Percentiles rank a stretch among this genome's conserved stretches.
These are phyloP conservation scores for Junonia oenone DNA, from an alignment of 2,888 invertebrate species.

Conservation along the genomic window DNA sequence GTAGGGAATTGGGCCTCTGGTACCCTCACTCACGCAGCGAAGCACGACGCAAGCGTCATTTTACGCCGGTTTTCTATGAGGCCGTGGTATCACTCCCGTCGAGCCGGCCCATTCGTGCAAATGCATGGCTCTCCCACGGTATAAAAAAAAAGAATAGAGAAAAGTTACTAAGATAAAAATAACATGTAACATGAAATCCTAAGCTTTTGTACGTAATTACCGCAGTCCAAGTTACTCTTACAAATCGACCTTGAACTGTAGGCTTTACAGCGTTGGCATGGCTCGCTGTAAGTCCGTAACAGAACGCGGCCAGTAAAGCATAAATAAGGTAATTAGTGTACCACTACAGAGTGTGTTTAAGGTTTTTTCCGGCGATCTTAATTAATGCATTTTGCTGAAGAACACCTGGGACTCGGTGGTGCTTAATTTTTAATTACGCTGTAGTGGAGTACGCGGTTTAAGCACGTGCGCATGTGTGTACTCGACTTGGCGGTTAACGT, in stretches of 20 bases:
- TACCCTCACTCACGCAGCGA: no score
- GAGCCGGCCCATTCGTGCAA: no score
- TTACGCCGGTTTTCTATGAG: no score
- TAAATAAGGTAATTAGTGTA: constrained; percentile 48
- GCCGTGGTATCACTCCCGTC: no score
- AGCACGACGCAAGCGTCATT: no score
- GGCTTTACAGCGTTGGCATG: neutral
- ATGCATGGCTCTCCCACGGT: no score
- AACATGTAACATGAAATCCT: neutral
- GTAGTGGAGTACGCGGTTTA: constrained; percentile 29
- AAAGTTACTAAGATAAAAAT: neutral
- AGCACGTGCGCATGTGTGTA: constrained; percentile 22
- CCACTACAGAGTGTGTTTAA: constrained; percentile 44
- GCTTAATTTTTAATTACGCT: constrained; percentile 57
- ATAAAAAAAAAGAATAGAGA: neutral
- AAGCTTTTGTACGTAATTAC: neutral
- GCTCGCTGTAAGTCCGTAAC: neutral
- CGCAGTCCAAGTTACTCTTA: neutral
- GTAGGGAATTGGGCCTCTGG: no score
- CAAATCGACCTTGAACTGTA: constrained; percentile 17
- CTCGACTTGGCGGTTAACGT: constrained; percentile 17
- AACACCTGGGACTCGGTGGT: constrained; percentile 51
- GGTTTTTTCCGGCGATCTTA: constrained; percentile 53
- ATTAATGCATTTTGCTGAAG: constrained; percentile 61
- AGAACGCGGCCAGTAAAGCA: constrained; percentile 14